Base-by-base conservation (phyloP, 2,797 vertebrate species). In the Xyrichtys novacula region DNA sequence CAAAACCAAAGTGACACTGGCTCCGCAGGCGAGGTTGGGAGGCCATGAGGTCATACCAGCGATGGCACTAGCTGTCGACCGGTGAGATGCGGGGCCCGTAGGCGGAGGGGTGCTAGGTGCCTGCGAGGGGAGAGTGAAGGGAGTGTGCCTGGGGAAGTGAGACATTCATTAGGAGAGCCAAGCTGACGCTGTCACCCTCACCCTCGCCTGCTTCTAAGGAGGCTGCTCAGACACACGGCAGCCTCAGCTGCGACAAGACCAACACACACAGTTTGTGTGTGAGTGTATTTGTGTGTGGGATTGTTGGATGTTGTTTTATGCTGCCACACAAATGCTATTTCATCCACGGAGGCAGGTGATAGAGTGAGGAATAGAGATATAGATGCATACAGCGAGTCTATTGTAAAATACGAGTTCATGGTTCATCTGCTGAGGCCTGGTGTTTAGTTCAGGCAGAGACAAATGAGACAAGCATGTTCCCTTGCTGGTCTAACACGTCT, bases 141-240 rank as follows among this genome's bases (percentile, higher is more conserved):
- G 78, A 90, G 84, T 84, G 81, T 81, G 91, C 92, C 80, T 85
- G 88, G 77, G 89, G 89, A 91, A 92, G 91, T 91, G 92, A 94
- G 92, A 92, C 90, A 91, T 95, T 95, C 93, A 95, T 95, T 95
- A 95, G 92, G 87, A 87, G 90, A 94, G 92, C 91, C 91, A 91
- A 94, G 92, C 90, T 93, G 93, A 95, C 91, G 74, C 91, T 93
- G 90, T 93, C 93, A 93, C 83, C 87, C 84, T 87, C 74, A 72
- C 80, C 86, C 77, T 84, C 78, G 79, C 84, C 83, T 84, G 88
- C 85, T 90, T 91, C 89, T 89, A 85, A 88, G 89, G 82, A 91
- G 83, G 65, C 81, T 69, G 85, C 85, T 87, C 79, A 87, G 87
- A 89, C 85, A 90, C 88, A 84, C 81, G 65, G 69, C 86, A 83